Evolutionary conservation across 1,140 invertebrate species (phyloP).

Genomic region (Charaxes varanes): DNA sequence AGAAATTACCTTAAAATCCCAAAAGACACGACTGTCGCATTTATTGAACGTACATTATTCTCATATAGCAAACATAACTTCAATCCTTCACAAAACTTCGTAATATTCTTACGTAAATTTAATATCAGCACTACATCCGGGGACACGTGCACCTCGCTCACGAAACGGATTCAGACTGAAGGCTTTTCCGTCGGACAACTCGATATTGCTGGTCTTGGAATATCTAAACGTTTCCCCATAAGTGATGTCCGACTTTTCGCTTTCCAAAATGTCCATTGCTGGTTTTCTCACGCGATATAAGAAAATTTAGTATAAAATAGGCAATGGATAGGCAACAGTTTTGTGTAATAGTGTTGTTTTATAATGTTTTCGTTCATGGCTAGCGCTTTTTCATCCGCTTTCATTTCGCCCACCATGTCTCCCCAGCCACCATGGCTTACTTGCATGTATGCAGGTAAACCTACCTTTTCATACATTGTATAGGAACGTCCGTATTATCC

Average conservation of each 20-base stretch:
- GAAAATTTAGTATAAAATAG: not conserved
- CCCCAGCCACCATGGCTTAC: slow-evolving; percentile 41
- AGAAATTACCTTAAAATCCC: no score
- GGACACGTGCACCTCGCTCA: slow-evolving; percentile 22
- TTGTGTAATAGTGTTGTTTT: slow-evolving; percentile 8
- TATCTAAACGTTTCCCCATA: not conserved
- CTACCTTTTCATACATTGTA: slow-evolving; percentile 48
- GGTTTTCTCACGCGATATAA: not conserved
- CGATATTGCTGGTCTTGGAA: slow-evolving; percentile 19
- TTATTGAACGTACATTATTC: not conserved
- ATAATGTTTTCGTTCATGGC: slow-evolving; percentile 6
- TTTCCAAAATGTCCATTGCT: slow-evolving; percentile 23
- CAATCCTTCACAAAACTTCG: slow-evolving; percentile 42
- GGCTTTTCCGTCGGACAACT: slow-evolving; percentile 21
- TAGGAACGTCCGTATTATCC: slow-evolving; percentile 19
- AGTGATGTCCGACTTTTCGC: not conserved
- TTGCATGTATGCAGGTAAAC: slow-evolving; percentile 53
- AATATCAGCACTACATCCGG: slow-evolving; percentile 6
- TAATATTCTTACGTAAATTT: slow-evolving; percentile 33
- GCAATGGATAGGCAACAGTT: slow-evolving; percentile 9
- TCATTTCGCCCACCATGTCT: slow-evolving; percentile 20
- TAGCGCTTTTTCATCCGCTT: slow-evolving; percentile 27
- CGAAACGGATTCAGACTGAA: slow-evolving; percentile 36
- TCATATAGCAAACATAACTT: not conserved
- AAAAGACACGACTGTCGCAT: no score